Evolutionary conservation across 2,797 vertebrate species (phyloP), one percentile per base, ranked within the genome.

Genomic region (Mionectes olivaceus): DNA sequence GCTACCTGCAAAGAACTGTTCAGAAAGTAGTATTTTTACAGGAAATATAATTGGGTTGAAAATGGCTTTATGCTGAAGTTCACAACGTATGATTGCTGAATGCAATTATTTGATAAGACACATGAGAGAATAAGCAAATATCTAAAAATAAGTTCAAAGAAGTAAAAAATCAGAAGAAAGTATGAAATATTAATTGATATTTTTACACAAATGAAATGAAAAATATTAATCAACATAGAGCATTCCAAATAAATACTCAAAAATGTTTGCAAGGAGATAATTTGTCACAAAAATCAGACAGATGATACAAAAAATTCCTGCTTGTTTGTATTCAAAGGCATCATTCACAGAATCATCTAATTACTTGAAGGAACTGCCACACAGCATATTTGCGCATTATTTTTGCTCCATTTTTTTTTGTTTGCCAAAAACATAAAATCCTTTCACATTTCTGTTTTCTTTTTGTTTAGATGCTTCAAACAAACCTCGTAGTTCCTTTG

Each of bases 71-170:
- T 71, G 46, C 35, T 3, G 14, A 88, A 76, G 56, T 97, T 97
- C 94, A 91, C 52, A 95, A 96, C 85, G 90, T 87, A 49, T 86
- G 87, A 94, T 81, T 96, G 59, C 80, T 87, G 76, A 94, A 96
- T 87, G 94, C 64, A 96, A 95, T 91, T 94, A 95, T 93, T 97
- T 95, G 90, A 87, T 95, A 95, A 97, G 96, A 78, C 53, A 69
- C 12, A 12, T 88, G 94, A 94, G 63, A 65, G 73, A 97, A 97
- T 69, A 69, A 90, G 93, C 59, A 97, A 94, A 95, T 91, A 96
- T 92, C 76, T 97, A 96, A 97, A 96, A 95, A 95, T 92, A 97
- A 97, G 90, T 95, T 97, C 95, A 97, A 97, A 96, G 94, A 92
- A 71, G 39, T 67, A 83, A 77, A 83, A 77, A 95, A 86, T 86